Conservation (phyloP, 2,888 invertebrate genomes). For the Thera obeliscata region DNA sequence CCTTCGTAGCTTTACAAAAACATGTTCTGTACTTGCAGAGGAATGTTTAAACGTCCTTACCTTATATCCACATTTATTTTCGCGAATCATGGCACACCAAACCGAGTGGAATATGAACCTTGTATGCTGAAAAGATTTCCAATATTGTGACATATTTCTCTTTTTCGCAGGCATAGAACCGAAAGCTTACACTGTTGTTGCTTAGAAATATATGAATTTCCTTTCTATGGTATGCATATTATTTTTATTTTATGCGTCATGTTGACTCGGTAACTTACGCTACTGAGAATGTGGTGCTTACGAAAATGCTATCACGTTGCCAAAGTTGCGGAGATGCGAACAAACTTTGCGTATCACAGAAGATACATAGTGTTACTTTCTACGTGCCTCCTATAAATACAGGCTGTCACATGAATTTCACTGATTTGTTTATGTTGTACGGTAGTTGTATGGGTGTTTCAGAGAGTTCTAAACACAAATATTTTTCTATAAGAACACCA, state of each 20-base stretch:
- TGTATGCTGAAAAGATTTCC: slow-evolving; percentile 8
- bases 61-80: slow-evolving; percentile 2
- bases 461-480: neutral
- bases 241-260: slow-evolving; percentile 4
- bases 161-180: neutral
- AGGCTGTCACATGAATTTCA: neutral
- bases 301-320: slow-evolving; percentile 17
- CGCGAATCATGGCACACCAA: slow-evolving; percentile 8
- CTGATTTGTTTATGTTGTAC: slow-evolving; percentile 3
- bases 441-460: neutral
- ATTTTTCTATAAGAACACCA: no score
- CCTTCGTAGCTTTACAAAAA: neutral
- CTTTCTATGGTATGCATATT: neutral
- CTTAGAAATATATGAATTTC: slow-evolving; percentile 4
- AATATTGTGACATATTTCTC: slow-evolving; percentile 7
- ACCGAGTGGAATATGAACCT: slow-evolving; percentile 8
- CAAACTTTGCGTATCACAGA: slow-evolving; percentile 13
- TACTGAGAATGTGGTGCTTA: slow-evolving; percentile 13
- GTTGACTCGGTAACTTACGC: slow-evolving; percentile 17
- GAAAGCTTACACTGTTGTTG: slow-evolving; percentile 5
- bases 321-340: slow-evolving; percentile 13
- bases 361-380: slow-evolving; percentile 7
- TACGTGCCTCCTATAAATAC: slow-evolving; percentile 4
- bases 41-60: neutral
- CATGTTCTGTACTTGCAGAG: neutral